These are phyloP conservation scores for Megaptera novaeangliae DNA, from an alignment of 2,113 vertebrate species.

Conservation along the genomic window DNA sequence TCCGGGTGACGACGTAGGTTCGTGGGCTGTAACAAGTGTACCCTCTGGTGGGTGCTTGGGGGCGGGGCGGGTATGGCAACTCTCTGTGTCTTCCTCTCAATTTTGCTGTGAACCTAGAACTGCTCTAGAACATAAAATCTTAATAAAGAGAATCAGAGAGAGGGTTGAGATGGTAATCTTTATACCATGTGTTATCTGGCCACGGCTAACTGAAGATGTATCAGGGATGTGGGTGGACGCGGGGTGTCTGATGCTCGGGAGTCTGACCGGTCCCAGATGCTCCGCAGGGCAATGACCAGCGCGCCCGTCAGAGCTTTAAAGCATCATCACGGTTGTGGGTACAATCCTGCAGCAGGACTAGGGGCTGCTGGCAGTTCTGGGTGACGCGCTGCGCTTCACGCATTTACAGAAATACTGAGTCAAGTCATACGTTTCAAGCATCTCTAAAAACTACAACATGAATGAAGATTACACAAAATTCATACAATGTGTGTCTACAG, in stretches of 20 bases:
- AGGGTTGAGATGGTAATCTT: background rate
- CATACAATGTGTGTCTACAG: rapidly evolving
- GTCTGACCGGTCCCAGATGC: background rate
- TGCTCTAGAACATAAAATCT: background rate
- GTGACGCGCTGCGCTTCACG: rapidly evolving
- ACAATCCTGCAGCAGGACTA: rapidly evolving
- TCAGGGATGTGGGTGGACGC: rapidly evolving
- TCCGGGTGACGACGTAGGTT: rapidly evolving
- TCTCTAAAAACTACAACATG: background rate
- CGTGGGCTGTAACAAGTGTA: rapidly evolving
- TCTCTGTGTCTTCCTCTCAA: background rate
- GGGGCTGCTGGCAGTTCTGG: rapidly evolving
- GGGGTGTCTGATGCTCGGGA: rapidly evolving
- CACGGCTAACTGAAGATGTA: background rate
- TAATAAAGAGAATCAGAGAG: background rate
- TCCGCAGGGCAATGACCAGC: rapidly evolving
- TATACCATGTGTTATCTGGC: background rate
- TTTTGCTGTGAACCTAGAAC: background rate
- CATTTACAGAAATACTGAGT: rapidly evolving
- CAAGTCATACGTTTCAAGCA: rapidly evolving
- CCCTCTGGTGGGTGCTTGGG: background rate
- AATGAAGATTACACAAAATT: rapidly evolving
- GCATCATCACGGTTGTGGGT: rapidly evolving
- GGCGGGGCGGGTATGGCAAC: background rate
- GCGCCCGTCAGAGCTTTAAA: rapidly evolving